phyloP scores from a whole-genome alignment of 2,888 invertebrate species.

The Molorchus minor region DNA sequence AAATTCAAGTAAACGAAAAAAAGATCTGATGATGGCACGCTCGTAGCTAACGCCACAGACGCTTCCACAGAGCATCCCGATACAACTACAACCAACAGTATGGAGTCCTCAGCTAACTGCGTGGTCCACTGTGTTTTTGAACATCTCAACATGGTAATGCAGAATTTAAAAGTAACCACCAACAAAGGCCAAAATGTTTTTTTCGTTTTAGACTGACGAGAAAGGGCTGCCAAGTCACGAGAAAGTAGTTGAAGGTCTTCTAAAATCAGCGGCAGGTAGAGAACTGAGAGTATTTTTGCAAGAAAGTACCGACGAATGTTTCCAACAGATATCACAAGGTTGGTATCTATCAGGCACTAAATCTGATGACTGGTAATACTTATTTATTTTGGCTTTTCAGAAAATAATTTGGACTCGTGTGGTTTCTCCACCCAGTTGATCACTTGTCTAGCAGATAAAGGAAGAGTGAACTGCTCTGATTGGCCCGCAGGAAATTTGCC shows the following conservation, averaged over 20 bases:
- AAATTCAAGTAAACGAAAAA: background rate
- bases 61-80: conserved; percentile 17
- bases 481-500: conserved; percentile 70
- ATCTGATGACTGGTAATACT: background rate
- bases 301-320: conserved; percentile 77
- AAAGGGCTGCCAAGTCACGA: conserved; percentile 73
- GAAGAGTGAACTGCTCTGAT: conserved; percentile 77
- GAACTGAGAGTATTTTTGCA: conserved; percentile 75
- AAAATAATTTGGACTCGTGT: conserved; percentile 70
- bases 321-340: conserved; percentile 61
- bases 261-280: conserved; percentile 70
- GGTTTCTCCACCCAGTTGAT: conserved; percentile 72
- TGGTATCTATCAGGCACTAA: conserved; percentile 16
- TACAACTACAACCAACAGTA: conserved; percentile 9
- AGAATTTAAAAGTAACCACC: background rate
- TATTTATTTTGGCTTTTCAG: conserved; percentile 50
- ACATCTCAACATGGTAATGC: conserved; percentile 72
- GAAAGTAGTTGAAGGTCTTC: conserved; percentile 69
- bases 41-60: conserved; percentile 8
- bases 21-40: background rate
- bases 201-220: conserved; percentile 65
- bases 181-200: too few species aligned
- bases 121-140: conserved; percentile 76
- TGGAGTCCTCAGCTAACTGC: conserved; percentile 59
- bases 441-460: conserved; percentile 75